Evolutionary conservation across 2,797 vertebrate species (phyloP), one percentile per base, ranked within the genome.

Genomic region (Rhinichthys osculus): DNA sequence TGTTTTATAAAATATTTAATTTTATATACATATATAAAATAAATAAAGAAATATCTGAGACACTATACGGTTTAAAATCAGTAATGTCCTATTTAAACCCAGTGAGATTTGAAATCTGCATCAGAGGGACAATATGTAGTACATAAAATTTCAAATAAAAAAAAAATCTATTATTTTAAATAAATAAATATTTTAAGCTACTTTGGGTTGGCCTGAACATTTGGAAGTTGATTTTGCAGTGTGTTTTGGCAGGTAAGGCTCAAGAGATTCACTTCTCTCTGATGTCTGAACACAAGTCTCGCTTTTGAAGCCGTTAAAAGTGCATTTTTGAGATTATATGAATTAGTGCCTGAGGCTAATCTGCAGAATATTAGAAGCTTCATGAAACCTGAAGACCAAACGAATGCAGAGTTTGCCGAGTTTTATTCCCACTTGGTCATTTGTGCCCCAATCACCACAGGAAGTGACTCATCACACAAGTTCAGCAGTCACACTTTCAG

Each of bases 151-250:
- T 40, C 7, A 7, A 19, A 19, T 8, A 9, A 35, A 35, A 35
- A 35, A 35, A 35, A 33, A 35, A 35, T 23, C 0, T 9, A 21
- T 52, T 52, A 64, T 64, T 64, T 30, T 16, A 64, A 62, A 66
- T 66, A 66, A 16, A 64, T 1, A 64, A 3, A 66, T 66, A 30
- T 66, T 33, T 33, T 3, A 16, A 54, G 30, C 5, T 54, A 52
- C 5, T 84, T 70, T 11, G 8, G 50, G 38, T 44, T 79, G 52
- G n/a, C 33, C 38, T 62, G 27, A 57, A 77, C 64, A 90, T 50
- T 76, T 64, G 40, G 78, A 90, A 82, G 50, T 76, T 83, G 78
- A 52, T 44, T 84, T 42, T 69, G 21, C 62, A 23, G 47, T 4
- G 35, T 79, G 66, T 71, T 79, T 79, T 79, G 35, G 42, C 40